phyloP scores from a whole-genome alignment of 2,113 vertebrate genomes.

The Thomomys bottae region DNA sequence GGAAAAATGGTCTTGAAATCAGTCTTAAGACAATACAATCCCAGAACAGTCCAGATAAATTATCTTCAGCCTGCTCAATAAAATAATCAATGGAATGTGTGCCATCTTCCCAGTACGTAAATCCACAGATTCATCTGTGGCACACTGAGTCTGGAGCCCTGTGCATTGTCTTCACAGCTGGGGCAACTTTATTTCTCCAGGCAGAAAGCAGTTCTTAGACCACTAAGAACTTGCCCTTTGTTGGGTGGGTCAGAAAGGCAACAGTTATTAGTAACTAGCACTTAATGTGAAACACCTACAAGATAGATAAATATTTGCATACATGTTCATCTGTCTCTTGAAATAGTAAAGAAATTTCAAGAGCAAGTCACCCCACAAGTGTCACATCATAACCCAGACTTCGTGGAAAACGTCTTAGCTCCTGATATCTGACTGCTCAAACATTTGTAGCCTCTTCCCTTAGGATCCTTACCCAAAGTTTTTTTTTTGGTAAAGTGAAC shows the following conservation, averaged over 20 bases:
- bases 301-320: not conserved
- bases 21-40: conserved; percentile 14
- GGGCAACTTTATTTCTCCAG: not conserved
- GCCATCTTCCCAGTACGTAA: not conserved
- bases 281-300: not conserved
- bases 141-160: not conserved
- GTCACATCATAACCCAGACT: not conserved
- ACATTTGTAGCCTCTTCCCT: not conserved
- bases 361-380: not conserved
- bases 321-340: not conserved
- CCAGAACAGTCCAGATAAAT: not conserved
- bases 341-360: not conserved
- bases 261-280: not conserved
- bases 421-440: not conserved
- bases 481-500: not conserved
- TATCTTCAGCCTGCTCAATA: not conserved
- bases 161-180: not conserved
- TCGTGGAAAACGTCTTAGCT: not conserved
- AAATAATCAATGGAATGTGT: not conserved
- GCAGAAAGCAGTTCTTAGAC: not conserved
- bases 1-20: conserved; percentile 9
- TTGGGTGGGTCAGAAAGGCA: not conserved
- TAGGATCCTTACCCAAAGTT: not conserved
- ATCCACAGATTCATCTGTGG: not conserved
- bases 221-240: not conserved